Percentiles rank a stretch among this genome's conserved stretches.
Conservation (phyloP, 2,797 vertebrate species). For the Ptychobarbus kaznakovi region DNA sequence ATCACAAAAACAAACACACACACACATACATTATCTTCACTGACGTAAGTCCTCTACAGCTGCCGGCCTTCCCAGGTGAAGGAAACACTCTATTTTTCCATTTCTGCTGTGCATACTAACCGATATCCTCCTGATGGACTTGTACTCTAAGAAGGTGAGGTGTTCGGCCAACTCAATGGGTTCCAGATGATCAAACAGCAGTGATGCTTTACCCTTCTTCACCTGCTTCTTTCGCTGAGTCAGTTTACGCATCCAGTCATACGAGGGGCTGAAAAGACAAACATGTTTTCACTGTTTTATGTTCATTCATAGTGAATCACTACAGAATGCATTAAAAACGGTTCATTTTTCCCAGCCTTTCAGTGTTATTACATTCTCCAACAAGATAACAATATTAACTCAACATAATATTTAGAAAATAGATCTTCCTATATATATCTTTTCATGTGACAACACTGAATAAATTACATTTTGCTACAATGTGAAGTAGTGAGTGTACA, state of each 20-base stretch:
- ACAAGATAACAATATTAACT: background rate
- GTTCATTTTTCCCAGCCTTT: background rate
- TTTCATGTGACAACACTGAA: no score
- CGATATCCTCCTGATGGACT: slow-evolving; percentile 92
- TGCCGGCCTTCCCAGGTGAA: slow-evolving; percentile 60
- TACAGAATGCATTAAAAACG: background rate
- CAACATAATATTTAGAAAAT: background rate
- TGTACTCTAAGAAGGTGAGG: slow-evolving; percentile 97
- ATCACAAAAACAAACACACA: slow-evolving; percentile 62
- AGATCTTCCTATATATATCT: background rate
- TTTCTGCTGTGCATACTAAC: slow-evolving; percentile 54
- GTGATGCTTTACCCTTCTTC: slow-evolving; percentile 96
- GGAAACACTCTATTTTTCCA: slow-evolving; percentile 51
- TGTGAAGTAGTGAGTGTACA: no score
- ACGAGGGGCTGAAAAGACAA: slow-evolving; percentile 84
- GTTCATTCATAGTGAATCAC: background rate
- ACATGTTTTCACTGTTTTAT: background rate
- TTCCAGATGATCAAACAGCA: slow-evolving; percentile 96
- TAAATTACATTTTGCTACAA: no score
- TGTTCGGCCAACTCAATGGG: slow-evolving; percentile 96
- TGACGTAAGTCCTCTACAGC: slow-evolving; percentile 56
- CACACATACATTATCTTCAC: slow-evolving; percentile 28
- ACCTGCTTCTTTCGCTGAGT: slow-evolving; percentile 92
- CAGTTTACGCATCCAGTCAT: slow-evolving; percentile 97
- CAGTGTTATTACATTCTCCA: background rate